Evolutionary conservation across 2,797 vertebrate genomes (phyloP), one percentile per base, ranked within the genome.

Genomic region (Clarias laeviceps): DNA sequence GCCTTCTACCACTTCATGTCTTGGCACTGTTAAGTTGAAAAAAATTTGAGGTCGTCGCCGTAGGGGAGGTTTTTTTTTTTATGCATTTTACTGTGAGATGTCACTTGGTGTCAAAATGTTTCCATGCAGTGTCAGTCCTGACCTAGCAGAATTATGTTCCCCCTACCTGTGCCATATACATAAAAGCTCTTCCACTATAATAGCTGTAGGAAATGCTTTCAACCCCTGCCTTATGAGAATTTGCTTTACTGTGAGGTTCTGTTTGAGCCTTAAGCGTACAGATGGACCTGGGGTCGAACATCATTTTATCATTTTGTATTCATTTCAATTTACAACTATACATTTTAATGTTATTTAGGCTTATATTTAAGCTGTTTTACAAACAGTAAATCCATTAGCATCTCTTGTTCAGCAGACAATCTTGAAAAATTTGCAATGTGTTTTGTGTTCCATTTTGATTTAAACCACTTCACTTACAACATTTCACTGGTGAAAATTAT

Each of bases 11-110:
- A 65, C 66, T 81, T 59, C 50, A 82, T 40, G 81, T 82, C 62
- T 80, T 61, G 50, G 78, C 56, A 82, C 62, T 68, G 34, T 61
- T 84, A 61, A 84, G 72, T 61, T 83, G 24, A 57, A 77, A 62
- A 66, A 37, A 20, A 65, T 84, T 66, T 29, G 56, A 79, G 66
- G 56, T 64, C 65, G 56, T 73, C 66, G 27, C 76, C 29, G 37
- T 80, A 54, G 27, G 82, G 24, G 15, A 27, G 57, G 1, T 69
- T 69, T 37, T 69, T 7, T 27, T 64, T 17, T 66, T 14, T 66
- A 78, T 12, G 3, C 59, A 15, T 45, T 80, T 40, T 64, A 14
- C 40, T 80, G 18, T 14, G 62, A 80, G n/a, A 80, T 6, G 8
- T 18, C 62, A 80, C 79, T 50, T 66, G 61, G 78, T 80, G 78